Conservation (phyloP, 2,797 vertebrate species). For the Syngnathus acus region DNA sequence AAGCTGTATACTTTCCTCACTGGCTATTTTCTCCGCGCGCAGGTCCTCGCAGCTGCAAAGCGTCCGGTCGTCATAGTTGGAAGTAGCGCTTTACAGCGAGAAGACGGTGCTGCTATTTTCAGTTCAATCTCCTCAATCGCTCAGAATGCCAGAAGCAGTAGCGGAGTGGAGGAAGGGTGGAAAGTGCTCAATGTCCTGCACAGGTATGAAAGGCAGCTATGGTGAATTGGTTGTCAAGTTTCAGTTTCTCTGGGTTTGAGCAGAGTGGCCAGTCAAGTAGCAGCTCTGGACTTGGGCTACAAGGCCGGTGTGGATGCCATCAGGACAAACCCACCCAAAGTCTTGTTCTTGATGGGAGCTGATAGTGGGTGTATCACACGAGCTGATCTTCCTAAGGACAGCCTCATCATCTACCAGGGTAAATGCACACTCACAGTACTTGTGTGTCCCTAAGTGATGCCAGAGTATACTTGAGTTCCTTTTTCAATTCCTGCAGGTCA, state of each 20-base stretch:
- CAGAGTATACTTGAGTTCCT: not conserved
- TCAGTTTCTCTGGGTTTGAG: constrained; percentile 16
- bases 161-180: constrained; percentile 79
- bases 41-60: constrained; percentile 81
- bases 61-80: constrained; percentile 88
- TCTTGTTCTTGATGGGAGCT: constrained; percentile 89
- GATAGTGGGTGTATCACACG: constrained; percentile 85
- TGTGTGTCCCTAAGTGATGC: not conserved
- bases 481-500: constrained; percentile 72
- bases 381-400: constrained; percentile 84
- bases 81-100: constrained; percentile 84
- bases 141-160: constrained; percentile 78
- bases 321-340: constrained; percentile 84
- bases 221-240: not conserved
- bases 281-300: constrained; percentile 93
- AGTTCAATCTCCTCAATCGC: constrained; percentile 80
- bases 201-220: constrained; percentile 45
- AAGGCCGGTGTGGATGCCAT: constrained; percentile 89
- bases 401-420: constrained; percentile 95
- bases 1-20: not conserved
- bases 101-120: constrained; percentile 83
- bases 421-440: constrained; percentile 7
- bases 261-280: constrained; percentile 96
- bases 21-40: not conserved
- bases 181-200: constrained; percentile 88